These are phyloP conservation scores for Coelinius sp. DNA, from an alignment of 2,888 invertebrate species.

Conservation along the genomic window DNA sequence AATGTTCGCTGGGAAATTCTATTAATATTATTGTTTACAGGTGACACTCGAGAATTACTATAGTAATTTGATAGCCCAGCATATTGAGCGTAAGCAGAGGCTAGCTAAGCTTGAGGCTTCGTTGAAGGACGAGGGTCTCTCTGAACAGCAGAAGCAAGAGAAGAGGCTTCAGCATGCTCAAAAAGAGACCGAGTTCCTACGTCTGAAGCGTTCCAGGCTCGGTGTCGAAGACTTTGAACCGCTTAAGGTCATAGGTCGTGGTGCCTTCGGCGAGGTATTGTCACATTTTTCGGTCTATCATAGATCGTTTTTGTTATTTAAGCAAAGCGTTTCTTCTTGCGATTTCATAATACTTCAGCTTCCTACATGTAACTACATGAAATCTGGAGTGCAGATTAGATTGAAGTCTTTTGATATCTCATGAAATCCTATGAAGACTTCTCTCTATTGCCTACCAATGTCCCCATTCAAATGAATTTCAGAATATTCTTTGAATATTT, in stretches of 20 bases:
- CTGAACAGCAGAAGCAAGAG: conserved; percentile 95
- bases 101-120: conserved; percentile 95
- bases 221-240: conserved; percentile 99
- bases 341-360: too few species aligned
- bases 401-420: too few species aligned
- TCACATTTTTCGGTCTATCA: too few species aligned
- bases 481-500: conserved; percentile 28
- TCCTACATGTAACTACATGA: too few species aligned
- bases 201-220: conserved; percentile 94
- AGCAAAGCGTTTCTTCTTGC: too few species aligned
- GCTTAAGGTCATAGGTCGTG: conserved; percentile 95
- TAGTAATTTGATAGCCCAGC: conserved; percentile 97
- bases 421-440: too few species aligned
- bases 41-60: conserved; percentile 99
- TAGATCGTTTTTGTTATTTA: not conserved
- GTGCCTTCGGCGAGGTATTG: conserved; percentile 87
- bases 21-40: conserved; percentile 54
- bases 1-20: too few species aligned
- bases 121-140: conserved; percentile 94
- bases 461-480: not conserved
- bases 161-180: conserved; percentile 95
- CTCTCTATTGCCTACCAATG: not conserved
- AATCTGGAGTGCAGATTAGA: too few species aligned
- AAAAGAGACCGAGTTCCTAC: conserved; percentile 98
- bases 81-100: conserved; percentile 96